phyloP scores from a whole-genome alignment of 2,113 vertebrate species.

The Camarhynchus parvulus region DNA sequence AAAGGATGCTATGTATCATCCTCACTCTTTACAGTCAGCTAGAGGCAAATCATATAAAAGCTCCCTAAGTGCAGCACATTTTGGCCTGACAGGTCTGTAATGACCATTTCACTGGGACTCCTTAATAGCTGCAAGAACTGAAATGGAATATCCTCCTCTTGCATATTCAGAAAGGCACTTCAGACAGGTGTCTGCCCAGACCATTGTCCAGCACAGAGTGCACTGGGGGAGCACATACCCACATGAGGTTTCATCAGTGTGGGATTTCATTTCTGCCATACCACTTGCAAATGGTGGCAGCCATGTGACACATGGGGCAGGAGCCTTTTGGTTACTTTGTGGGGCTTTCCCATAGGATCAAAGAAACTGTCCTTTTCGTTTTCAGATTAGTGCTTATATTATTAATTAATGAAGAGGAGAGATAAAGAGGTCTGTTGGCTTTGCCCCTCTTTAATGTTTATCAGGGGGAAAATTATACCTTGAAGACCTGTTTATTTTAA shows the following conservation, averaged over 20 bases:
- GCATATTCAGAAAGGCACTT: background rate
- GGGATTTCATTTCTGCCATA: background rate
- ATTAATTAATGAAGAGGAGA: background rate
- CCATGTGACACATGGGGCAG: background rate
- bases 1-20: background rate
- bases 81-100: background rate
- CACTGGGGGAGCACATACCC: background rate
- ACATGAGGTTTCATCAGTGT: background rate
- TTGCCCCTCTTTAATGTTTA: background rate
- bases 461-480: background rate
- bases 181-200: background rate
- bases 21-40: background rate
- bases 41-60: background rate
- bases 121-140: background rate
- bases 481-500: background rate
- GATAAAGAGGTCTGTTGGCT: background rate
- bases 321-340: background rate
- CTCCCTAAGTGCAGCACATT: background rate
- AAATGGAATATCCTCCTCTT: background rate
- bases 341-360: background rate
- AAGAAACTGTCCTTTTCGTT: background rate
- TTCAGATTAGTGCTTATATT: background rate
- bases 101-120: background rate
- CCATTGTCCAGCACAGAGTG: background rate
- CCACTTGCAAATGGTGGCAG: background rate